Evolutionary conservation across 1,140 invertebrate genomes (phyloP).

Genomic region (Orchestia grillus): DNA sequence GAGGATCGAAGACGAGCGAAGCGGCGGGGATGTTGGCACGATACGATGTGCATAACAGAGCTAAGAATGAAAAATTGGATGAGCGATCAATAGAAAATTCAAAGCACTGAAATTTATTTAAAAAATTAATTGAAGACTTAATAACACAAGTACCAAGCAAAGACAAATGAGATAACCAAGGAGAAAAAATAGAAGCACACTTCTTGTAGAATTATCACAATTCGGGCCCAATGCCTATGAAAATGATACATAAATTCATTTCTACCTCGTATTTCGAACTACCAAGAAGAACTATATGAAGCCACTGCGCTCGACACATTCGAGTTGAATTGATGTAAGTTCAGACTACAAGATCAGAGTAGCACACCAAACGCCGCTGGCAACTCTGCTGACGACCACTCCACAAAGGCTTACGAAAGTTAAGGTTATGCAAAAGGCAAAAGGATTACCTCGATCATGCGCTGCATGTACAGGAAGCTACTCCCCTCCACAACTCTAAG

Average conservation of each 20-base stretch:
- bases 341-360: neutral
- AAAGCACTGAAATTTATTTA: neutral
- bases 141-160: neutral
- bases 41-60: no score
- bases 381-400: neutral
- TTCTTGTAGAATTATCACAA: neutral
- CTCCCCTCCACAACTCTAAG: neutral
- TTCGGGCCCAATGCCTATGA: neutral
- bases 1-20: no score
- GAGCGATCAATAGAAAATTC: neutral
- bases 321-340: neutral
- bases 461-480: neutral
- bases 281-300: neutral
- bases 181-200: neutral
- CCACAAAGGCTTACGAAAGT: neutral
- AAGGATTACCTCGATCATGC: neutral
- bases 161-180: neutral
- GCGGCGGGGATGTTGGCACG: no score
- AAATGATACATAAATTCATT: neutral
- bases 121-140: neutral
- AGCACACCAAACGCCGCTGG: neutral
- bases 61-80: neutral
- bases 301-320: neutral
- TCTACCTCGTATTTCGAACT: neutral
- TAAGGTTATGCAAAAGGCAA: neutral